Evolutionary conservation across 1,140 invertebrate genomes (phyloP).

Genomic region (Periplaneta americana): DNA sequence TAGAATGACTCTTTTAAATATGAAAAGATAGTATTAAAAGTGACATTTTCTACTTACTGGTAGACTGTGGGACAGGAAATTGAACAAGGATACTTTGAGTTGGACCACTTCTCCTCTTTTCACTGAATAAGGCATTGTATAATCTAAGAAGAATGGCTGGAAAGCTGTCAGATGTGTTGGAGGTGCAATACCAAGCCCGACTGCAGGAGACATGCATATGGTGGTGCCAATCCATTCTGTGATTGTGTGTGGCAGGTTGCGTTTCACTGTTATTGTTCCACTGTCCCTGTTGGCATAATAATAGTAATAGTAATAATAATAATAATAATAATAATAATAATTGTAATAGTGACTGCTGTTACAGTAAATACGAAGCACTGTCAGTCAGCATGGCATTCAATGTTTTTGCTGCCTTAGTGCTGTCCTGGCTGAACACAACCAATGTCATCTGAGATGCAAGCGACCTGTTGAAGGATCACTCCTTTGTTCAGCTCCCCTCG

Average conservation of each 20-base stretch:
- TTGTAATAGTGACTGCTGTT: no score
- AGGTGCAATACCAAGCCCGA: conserved; percentile 56
- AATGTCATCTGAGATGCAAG: no score
- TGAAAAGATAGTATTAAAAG: no score
- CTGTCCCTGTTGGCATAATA: background rate
- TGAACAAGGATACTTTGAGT: conserved; percentile 64
- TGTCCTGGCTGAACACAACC: no score
- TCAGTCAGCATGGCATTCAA: no score
- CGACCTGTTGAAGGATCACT: no score
- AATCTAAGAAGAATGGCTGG: conserved; percentile 66
- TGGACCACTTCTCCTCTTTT: conserved; percentile 61
- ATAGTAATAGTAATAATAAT: no score
- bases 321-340: no score
- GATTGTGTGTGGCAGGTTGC: conserved; percentile 61
- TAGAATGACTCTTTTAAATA: no score
- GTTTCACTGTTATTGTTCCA: conserved; percentile 30
- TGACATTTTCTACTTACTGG: conserved; percentile 49
- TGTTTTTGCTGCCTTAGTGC: no score
- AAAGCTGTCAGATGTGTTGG: conserved; percentile 54
- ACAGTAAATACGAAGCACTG: no score
- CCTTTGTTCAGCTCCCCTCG: no score
- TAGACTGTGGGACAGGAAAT: conserved; percentile 58
- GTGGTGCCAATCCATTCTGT: conserved; percentile 68
- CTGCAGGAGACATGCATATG: conserved; percentile 55
- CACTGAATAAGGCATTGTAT: conserved; percentile 62